Evolutionary conservation across 2,888 invertebrate species (phyloP).

Genomic region (Monoplex corrugatus): DNA sequence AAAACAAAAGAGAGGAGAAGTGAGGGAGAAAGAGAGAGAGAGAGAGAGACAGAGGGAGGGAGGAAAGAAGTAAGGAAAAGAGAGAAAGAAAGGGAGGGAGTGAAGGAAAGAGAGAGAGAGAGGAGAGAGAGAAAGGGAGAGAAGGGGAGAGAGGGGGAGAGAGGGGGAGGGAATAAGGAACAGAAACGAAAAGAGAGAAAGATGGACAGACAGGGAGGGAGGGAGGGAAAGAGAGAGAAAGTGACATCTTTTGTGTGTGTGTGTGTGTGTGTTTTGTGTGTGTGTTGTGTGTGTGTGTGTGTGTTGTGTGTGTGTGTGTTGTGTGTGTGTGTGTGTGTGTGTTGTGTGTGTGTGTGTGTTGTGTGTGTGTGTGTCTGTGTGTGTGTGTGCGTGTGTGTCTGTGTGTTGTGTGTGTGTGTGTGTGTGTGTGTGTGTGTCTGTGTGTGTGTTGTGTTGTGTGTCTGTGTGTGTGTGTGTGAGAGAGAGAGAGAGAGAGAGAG

Average conservation of each 20-base stretch:
- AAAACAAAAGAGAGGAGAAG: too few relatives aligned
- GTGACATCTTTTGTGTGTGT: slow-evolving; percentile 4
- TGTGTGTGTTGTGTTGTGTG: neutral
- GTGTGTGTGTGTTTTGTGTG: neutral
- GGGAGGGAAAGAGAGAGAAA: neutral
- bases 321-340: too few relatives aligned
- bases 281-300: too few relatives aligned
- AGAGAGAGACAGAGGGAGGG: too few relatives aligned
- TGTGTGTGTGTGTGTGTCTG: neutral
- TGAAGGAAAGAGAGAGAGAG: slow-evolving; percentile 29
- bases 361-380: neutral
- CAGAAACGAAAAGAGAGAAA: neutral
- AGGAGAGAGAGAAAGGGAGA: slow-evolving; percentile 19
- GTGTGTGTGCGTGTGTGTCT: neutral
- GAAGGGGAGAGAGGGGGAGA: slow-evolving; percentile 8
- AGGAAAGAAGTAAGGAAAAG: too few relatives aligned
- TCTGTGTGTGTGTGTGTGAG: neutral
- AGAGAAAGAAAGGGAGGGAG: too few relatives aligned
- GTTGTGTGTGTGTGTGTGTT: too few relatives aligned
- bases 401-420: neutral
- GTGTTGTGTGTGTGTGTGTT: too few relatives aligned
- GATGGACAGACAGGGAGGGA: neutral
- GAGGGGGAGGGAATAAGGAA: neutral
- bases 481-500: too few relatives aligned
- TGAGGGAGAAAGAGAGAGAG: too few relatives aligned